Evolutionary conservation across 2,797 vertebrate species (phyloP), one percentile per base, ranked within the genome.

Genomic region (Alfaro cultratus): DNA sequence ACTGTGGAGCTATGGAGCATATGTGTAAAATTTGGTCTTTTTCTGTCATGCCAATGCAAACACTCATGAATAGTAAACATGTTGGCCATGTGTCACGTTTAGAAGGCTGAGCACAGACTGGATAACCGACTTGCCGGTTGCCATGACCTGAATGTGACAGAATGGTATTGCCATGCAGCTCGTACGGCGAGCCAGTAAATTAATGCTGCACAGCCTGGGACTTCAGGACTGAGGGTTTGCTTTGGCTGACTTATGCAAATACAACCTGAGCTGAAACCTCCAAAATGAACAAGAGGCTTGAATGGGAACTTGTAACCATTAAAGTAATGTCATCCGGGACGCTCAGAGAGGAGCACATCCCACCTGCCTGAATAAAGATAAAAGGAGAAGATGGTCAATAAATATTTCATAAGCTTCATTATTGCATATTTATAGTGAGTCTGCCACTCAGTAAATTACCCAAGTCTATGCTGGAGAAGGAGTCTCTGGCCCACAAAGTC

Each of bases 351-450:
- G 67, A 75, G 78, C 75, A 75, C 78, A 83, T 84, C 82, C 87
- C 79, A 92, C 89, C 88, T 91, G 90, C 79, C 87, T 73, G 76
- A 70, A 39, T 75, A 76, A 79, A 83, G 71, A 74, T 51, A 60
- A 79, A 74, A 72, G 55, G 26, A 64, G 49, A 51, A 79, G 80
- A 89, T 64, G 74, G 75, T 81, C 84, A 82, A 91, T 94, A 89
- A 88, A 93, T 94, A 88, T 92, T 92, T 92, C 84, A 92, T 86
- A 80, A 89, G 85, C 87, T 90, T 87, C 73, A 89, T 91, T 83
- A 84, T 75, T 92, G 90, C 89, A 92, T 91, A 93, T 94, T 92
- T 90, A 93, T 92, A 85, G 85, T 78, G 88, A 83, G 85, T 80
- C 81, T 82, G 84, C 74, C 84, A 82, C 84, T 92, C 91, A 85